phyloP scores from a whole-genome alignment of 2,113 vertebrate species.

The Nesogale talazaci region DNA sequence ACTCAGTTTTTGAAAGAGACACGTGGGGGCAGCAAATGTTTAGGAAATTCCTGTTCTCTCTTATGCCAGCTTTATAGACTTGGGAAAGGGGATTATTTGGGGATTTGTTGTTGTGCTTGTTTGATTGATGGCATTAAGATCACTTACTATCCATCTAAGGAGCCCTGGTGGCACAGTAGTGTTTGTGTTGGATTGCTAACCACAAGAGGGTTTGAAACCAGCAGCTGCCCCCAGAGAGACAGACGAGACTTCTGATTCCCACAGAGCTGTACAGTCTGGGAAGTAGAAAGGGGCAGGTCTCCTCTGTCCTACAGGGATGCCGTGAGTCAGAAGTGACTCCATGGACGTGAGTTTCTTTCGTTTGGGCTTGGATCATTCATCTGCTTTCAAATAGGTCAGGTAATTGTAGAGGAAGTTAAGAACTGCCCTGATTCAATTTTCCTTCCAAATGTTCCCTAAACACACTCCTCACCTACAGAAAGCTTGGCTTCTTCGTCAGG shows the following conservation, averaged over 20 bases:
- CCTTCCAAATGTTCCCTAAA: constrained; percentile 3
- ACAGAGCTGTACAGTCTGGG: too few relatives aligned
- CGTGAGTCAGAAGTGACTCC: too few relatives aligned
- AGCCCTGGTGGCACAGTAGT: too few relatives aligned
- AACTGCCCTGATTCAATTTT: background rate
- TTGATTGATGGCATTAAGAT: background rate
- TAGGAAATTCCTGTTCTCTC: background rate
- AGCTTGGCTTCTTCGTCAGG: constrained; percentile 4
- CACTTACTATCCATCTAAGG: background rate
- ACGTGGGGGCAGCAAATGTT: constrained; percentile 86
- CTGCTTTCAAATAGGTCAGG: background rate
- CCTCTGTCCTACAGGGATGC: too few relatives aligned
- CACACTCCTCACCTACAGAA: background rate
- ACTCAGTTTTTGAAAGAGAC: constrained; percentile 74
- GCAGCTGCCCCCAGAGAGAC: too few relatives aligned
- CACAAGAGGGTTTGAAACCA: too few relatives aligned
- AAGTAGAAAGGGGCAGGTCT: too few relatives aligned
- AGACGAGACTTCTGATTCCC: too few relatives aligned
- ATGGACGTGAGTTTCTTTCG: too few relatives aligned
- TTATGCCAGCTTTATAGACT: background rate
- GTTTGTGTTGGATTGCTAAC: too few relatives aligned
- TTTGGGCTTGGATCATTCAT: too few relatives aligned
- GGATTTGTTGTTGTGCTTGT: background rate
- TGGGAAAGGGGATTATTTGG: background rate
- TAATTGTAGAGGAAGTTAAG: constrained; percentile 37